phyloP scores from a whole-genome alignment of 2,113 vertebrate genomes.

The Etia nguti region DNA sequence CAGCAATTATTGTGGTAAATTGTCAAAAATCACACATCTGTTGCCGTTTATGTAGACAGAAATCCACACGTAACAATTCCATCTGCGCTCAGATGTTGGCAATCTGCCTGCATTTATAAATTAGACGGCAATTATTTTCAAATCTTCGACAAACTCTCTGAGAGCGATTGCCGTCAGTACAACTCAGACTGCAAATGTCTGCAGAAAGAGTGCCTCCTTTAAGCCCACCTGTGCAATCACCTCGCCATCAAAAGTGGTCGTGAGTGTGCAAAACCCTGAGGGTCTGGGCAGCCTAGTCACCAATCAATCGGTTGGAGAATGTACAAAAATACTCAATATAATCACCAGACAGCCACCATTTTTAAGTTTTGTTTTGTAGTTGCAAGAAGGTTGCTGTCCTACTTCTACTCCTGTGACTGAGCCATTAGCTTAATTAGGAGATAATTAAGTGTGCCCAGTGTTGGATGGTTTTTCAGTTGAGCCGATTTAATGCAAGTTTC shows the following conservation, averaged over 20 bases:
- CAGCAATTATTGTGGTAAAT: neutral
- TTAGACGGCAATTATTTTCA: neutral
- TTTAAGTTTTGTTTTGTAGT: neutral
- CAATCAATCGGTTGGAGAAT: neutral
- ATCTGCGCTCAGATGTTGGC: neutral
- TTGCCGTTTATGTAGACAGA: too few relatives aligned
- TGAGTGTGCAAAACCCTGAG: neutral
- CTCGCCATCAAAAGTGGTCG: neutral
- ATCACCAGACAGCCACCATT: neutral
- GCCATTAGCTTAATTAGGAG: neutral
- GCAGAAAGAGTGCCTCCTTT: neutral
- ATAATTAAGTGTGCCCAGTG: fast-evolving
- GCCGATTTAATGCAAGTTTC: neutral
- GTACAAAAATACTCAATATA: neutral
- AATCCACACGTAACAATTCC: neutral
- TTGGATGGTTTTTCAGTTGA: neutral
- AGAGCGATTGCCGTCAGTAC: fast-evolving
- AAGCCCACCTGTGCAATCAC: neutral
- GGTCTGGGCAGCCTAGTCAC: neutral
- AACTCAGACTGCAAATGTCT: neutral
- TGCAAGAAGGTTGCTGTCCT: neutral
- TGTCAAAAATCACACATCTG: neutral
- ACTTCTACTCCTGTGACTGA: neutral
- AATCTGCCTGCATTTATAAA: fast-evolving
- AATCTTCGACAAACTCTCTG: neutral